Conservation (phyloP, 1,140 invertebrate species). For the Brachionus manjavacas region DNA sequence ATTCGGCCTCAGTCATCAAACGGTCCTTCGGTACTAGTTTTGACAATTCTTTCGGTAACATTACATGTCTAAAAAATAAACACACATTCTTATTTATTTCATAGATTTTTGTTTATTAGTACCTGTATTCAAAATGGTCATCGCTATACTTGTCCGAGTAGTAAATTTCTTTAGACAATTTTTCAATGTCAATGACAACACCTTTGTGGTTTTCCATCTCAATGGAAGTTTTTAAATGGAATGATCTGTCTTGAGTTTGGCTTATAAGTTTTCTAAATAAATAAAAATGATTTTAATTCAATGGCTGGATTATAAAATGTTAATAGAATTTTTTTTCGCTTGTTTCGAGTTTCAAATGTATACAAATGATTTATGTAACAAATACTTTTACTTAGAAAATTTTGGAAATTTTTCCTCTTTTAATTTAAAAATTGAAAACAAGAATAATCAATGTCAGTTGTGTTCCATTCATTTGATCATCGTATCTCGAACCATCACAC, state of each 20-base stretch:
- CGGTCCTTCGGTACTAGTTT: slow-evolving; percentile 80
- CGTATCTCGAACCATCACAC: background rate
- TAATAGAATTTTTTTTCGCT: background rate
- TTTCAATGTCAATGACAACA: slow-evolving; percentile 25
- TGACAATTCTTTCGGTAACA: slow-evolving; percentile 78
- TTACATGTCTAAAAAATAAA: slow-evolving; percentile 61
- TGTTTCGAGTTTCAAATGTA: background rate
- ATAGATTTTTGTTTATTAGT: background rate
- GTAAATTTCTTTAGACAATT: slow-evolving; percentile 34
- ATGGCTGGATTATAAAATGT: background rate
- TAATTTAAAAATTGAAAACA: background rate
- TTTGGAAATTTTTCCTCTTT: background rate
- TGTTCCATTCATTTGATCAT: background rate
- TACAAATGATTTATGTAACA: background rate
- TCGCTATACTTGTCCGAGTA: slow-evolving; percentile 35
- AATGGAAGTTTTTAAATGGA: background rate
- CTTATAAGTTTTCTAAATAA: background rate
- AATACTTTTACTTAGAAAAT: background rate
- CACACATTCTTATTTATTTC: background rate
- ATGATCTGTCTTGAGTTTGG: background rate
- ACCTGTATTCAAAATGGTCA: slow-evolving; percentile 24
- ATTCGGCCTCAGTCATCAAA: slow-evolving; percentile 88
- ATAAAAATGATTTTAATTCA: background rate
- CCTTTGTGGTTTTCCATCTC: slow-evolving; percentile 26
- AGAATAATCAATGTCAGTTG: background rate